A percentile compares a stretch with the other conserved stretches of the same genome.
Conservation (phyloP, 2,888 invertebrate species). For the Pandemis corylana region DNA sequence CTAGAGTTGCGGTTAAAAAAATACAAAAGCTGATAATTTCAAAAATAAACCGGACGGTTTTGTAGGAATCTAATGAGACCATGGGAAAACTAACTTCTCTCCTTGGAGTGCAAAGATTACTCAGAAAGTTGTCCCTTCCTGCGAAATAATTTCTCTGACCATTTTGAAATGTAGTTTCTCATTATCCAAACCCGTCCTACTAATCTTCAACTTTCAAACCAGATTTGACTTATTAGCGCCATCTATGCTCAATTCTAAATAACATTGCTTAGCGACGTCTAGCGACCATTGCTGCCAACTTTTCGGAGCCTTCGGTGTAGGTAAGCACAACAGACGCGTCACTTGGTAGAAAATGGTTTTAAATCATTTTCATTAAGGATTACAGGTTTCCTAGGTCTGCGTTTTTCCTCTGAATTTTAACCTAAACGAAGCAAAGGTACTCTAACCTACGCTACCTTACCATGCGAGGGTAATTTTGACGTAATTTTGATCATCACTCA, state of each 20-base stretch:
- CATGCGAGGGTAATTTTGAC: no score
- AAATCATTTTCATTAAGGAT: neutral
- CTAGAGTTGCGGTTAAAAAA: neutral
- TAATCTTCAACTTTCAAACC: slow-evolving; percentile 18
- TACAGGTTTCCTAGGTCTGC: neutral
- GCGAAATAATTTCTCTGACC: slow-evolving; percentile 27
- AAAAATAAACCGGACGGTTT: no score
- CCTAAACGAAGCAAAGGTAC: no score
- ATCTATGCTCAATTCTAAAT: neutral
- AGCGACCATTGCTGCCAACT: neutral
- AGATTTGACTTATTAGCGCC: slow-evolving; percentile 11
- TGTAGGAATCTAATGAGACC: neutral
- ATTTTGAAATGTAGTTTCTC: neutral
- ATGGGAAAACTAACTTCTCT: neutral
- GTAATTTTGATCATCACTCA: no score
- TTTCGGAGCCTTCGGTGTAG: neutral
- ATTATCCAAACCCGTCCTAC: slow-evolving; percentile 20
- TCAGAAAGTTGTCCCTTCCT: slow-evolving; percentile 11
- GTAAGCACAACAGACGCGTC: slow-evolving; percentile 1
- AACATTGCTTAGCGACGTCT: slow-evolving; percentile 11
- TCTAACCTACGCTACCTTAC: no score
- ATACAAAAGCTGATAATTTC: no score
- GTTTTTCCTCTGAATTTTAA: no score
- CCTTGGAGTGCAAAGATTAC: neutral
- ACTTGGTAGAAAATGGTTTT: neutral